Evolutionary conservation across 2,888 invertebrate genomes (phyloP).

Genomic region (Pyralis farinalis): DNA sequence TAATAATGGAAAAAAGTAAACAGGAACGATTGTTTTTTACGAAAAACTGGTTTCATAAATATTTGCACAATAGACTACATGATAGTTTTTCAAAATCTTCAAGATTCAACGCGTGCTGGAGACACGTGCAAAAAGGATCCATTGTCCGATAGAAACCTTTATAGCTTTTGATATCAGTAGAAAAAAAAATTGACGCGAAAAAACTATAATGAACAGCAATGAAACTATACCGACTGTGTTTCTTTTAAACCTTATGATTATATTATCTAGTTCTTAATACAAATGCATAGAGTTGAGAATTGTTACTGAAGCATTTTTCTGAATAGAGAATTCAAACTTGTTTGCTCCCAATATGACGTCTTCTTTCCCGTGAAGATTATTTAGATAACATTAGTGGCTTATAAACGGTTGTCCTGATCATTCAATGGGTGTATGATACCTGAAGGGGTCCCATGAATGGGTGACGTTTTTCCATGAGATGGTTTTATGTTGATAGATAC

Average conservation of each 20-base stretch:
- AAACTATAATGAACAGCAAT: conserved; percentile 53
- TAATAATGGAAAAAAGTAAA: background rate
- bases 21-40: too few species aligned
- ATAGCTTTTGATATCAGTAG: conserved; percentile 62
- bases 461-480: conserved; percentile 74
- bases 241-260: too few species aligned
- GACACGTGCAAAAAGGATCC: conserved; percentile 49
- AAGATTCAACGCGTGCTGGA: conserved; percentile 68
- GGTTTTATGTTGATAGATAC: conserved; percentile 77
- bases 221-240: conserved; percentile 32
- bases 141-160: conserved; percentile 40
- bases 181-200: conserved; percentile 44
- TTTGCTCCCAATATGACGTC: conserved; percentile 48
- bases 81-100: conserved; percentile 23
- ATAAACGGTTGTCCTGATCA: conserved; percentile 63
- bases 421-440: conserved; percentile 43
- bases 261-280: background rate
- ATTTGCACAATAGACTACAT: conserved; percentile 33
- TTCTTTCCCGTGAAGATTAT: conserved; percentile 57
- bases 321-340: conserved; percentile 21
- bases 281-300: conserved; percentile 13
- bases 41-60: conserved; percentile 22
- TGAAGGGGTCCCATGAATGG: conserved; percentile 48
- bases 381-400: conserved; percentile 80
- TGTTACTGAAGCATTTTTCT: conserved; percentile 12